Percentiles rank a stretch among this genome's conserved stretches.
Conservation (phyloP, 2,113 vertebrate species). For the Bubo bubo region DNA sequence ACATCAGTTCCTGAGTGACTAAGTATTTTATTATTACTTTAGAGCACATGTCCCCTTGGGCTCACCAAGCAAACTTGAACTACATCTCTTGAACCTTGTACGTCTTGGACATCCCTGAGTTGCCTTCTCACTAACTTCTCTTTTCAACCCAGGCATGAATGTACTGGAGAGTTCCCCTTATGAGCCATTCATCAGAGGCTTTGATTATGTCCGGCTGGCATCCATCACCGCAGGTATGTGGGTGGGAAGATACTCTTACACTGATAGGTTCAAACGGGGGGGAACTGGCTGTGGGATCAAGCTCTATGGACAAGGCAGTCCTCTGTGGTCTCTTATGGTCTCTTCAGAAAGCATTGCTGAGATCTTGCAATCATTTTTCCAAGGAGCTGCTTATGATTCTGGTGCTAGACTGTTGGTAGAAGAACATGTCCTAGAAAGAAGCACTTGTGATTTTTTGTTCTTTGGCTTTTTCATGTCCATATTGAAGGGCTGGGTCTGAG, state of each 20-base stretch:
- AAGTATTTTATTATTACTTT: background rate
- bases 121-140: background rate
- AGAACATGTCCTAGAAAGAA: background rate
- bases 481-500: background rate
- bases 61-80: background rate
- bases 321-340: background rate
- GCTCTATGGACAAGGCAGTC: fast-evolving
- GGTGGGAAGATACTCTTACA: background rate
- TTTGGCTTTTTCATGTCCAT: background rate
- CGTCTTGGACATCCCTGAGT: background rate
- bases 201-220: slow-evolving; percentile 88
- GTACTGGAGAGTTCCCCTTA: slow-evolving; percentile 89
- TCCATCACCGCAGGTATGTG: slow-evolving; percentile 88
- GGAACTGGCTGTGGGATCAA: background rate
- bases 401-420: background rate
- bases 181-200: slow-evolving; percentile 83
- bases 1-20: background rate
- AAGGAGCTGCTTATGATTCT: background rate
- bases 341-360: background rate
- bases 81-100: background rate
- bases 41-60: fast-evolving
- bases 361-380: background rate
- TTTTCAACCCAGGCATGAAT: slow-evolving; percentile 77
- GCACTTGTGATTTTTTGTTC: background rate
- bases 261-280: no score